Conservation (phyloP, 1,140 invertebrate genomes). For the Ylistrum balloti region DNA sequence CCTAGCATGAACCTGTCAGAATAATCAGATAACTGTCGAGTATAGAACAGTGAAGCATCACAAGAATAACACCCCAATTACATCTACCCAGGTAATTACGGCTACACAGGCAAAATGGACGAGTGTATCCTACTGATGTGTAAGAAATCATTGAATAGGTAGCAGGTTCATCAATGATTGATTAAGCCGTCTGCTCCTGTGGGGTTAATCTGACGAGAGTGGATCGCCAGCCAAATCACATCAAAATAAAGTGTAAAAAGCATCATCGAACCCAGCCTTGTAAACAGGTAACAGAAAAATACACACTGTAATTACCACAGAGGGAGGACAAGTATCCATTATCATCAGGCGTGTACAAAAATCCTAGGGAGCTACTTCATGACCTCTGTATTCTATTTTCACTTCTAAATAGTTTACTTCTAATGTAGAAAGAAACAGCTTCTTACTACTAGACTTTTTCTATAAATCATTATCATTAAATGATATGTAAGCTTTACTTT, state of each 20-base stretch:
- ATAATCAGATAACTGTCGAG: background rate
- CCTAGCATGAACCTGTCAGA: conserved; percentile 8
- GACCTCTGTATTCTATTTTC: too few species aligned
- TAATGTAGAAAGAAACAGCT: too few species aligned
- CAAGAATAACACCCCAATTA: background rate
- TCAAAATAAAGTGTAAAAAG: background rate
- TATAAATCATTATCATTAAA: too few species aligned
- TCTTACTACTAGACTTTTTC: too few species aligned
- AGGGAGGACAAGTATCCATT: background rate
- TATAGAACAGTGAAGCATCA: background rate
- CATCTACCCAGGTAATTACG: background rate
- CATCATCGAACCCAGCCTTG: background rate
- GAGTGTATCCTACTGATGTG: too few species aligned
- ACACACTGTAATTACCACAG: background rate
- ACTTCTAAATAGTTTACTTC: too few species aligned
- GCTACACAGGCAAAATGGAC: background rate
- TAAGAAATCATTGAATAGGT: background rate
- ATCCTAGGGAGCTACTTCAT: too few species aligned
- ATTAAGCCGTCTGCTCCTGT: conserved; percentile 16
- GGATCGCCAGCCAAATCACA: conserved; percentile 1
- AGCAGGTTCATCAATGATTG: conserved; percentile 38
- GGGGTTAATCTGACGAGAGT: background rate
- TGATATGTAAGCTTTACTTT: too few species aligned
- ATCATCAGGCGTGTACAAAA: too few species aligned
- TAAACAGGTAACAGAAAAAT: conserved; percentile 7